Evolutionary conservation across 2,888 invertebrate genomes (phyloP).

Genomic region (Drosophila prostipennis): DNA sequence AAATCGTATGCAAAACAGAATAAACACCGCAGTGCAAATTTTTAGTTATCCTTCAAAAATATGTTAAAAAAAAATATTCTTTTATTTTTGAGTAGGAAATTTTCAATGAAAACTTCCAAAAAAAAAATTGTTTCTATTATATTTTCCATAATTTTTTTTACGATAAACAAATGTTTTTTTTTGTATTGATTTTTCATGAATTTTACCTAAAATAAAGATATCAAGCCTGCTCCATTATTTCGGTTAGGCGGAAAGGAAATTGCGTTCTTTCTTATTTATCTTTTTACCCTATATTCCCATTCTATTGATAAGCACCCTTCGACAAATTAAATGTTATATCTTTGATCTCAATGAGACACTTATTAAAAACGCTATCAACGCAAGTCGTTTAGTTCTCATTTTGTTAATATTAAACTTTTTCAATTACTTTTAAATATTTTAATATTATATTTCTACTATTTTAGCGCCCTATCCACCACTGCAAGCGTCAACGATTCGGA

Average conservation of each 20-base stretch:
- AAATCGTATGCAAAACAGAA: neutral
- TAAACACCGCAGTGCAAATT: neutral
- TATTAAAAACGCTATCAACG: neutral
- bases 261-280: neutral
- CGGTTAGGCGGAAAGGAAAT: neutral
- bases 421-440: neutral
- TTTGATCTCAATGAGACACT: conserved; percentile 1
- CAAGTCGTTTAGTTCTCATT: too few species aligned
- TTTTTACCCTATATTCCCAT: neutral
- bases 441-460: neutral
- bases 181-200: too few species aligned
- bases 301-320: neutral
- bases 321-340: neutral
- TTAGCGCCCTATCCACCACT: conserved; percentile 75
- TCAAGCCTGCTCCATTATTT: neutral
- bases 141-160: neutral
- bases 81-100: too few species aligned
- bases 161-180: too few species aligned
- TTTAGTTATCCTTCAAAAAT: neutral
- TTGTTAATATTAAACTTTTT: too few species aligned
- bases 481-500: conserved; percentile 84
- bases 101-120: too few species aligned
- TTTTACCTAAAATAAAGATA: too few species aligned
- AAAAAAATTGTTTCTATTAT: too few species aligned
- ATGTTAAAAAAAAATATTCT: too few species aligned